Conservation (phyloP, 2,797 vertebrate genomes). For the Gallinago nigripennis region DNA sequence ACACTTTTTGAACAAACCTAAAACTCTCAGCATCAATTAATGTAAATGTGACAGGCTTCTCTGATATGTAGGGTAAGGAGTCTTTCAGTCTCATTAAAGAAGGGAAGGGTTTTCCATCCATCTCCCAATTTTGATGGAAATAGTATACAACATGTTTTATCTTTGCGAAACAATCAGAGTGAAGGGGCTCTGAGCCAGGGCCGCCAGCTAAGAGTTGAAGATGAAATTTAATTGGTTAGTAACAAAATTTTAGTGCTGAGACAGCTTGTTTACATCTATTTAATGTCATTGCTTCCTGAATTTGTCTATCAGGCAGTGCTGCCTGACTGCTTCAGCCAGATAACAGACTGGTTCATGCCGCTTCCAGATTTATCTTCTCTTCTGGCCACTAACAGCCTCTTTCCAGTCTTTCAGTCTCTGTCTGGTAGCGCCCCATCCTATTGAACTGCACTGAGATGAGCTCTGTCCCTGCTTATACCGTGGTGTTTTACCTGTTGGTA, state of each 20-base stretch:
- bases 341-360: conserved; percentile 16
- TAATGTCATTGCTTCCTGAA: conserved; percentile 63
- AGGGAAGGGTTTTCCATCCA: conserved; percentile 39
- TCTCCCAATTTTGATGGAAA: conserved; percentile 55
- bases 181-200: conserved; percentile 46
- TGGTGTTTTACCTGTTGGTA: background rate
- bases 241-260: conserved; percentile 70
- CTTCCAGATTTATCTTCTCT: conserved; percentile 47
- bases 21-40: conserved; percentile 44
- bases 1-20: background rate
- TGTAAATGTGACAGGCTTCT: conserved; percentile 55
- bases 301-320: conserved; percentile 61
- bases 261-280: conserved; percentile 72
- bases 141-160: conserved; percentile 46
- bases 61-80: conserved; percentile 39
- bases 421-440: background rate
- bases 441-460: background rate
- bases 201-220: conserved; percentile 59
- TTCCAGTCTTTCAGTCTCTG: conserved; percentile 13
- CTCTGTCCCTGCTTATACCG: background rate
- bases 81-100: conserved; percentile 58
- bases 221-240: conserved; percentile 71
- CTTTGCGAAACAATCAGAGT: conserved; percentile 42
- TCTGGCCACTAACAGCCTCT: conserved; percentile 33
- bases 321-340: conserved; percentile 66